A percentile compares a stretch with the other conserved stretches of the same genome.
Conservation (phyloP, 2,797 vertebrate genomes). For the Gouania willdenowi region DNA sequence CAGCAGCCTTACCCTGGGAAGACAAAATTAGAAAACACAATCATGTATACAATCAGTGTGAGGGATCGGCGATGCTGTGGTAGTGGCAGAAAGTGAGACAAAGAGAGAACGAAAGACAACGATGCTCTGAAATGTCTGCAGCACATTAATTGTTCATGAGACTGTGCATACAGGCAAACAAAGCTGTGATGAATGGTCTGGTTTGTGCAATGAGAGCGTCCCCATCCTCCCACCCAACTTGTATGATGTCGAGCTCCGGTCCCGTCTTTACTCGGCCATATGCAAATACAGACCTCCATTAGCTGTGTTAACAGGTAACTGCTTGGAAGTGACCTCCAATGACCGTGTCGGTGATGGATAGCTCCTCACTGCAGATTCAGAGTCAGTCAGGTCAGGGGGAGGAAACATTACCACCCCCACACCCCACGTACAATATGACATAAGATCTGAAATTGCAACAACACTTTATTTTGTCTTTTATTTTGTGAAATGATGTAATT, state of each 20-base stretch:
- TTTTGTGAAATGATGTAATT: background rate
- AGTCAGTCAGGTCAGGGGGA: conserved; percentile 21
- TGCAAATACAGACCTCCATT: conserved; percentile 64
- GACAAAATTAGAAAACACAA: conserved; percentile 45
- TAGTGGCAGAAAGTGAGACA: conserved; percentile 43
- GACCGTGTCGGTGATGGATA: conserved; percentile 53
- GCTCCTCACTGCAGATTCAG: conserved; percentile 16
- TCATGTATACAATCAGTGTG: conserved; percentile 20
- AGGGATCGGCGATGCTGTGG: conserved; percentile 31
- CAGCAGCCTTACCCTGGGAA: conserved; percentile 8
- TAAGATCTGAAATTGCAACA: conserved; percentile 18
- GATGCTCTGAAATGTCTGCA: conserved; percentile 49
- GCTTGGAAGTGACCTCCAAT: conserved; percentile 53
- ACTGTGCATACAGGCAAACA: conserved; percentile 63
- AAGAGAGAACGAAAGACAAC: conserved; percentile 42
- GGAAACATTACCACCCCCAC: conserved; percentile 12
- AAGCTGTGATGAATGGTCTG: conserved; percentile 72
- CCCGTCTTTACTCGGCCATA: conserved; percentile 40
- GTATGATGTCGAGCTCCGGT: conserved; percentile 35
- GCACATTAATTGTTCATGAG: conserved; percentile 70
- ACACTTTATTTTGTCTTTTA: conserved; percentile 12
- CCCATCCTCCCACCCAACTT: conserved; percentile 54
- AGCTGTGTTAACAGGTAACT: conserved; percentile 65
- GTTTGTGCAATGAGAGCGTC: conserved; percentile 61
- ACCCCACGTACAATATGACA: conserved; percentile 29